Base-by-base conservation (phyloP, 2,888 invertebrate species). In the Cheilosia vulpina region DNA sequence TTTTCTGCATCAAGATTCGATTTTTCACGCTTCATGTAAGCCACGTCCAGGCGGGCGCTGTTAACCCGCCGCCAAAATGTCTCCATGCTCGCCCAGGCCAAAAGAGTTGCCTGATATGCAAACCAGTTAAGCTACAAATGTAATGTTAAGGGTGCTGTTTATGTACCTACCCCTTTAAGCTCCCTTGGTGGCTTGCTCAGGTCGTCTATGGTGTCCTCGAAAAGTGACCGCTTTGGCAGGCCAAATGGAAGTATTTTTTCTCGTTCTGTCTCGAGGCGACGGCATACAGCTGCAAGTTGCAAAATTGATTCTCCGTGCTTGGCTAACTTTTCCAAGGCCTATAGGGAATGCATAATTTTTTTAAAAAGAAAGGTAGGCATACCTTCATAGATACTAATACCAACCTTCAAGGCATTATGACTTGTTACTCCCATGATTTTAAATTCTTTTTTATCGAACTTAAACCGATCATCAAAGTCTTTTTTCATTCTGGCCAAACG, bases 11-110 rank as follows among this genome's bases (percentile, higher is more conserved):
- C 90, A 50, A 94, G 88, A 1, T 83, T 66, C 0, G 85, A 75
- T 68, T 92, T 91, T 53, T 92, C 90, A 62, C 91, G 93, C 82
- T 89, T 92, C 75, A 94, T 90, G 9, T 93, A 93, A 34, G 93
- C 92, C 58, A 93, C 93, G 88, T 94, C 94, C 55, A 94, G 90
- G 21, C 93, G 88, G 2, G 93, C 93, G 82, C 93, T 93, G 89
- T 94, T 95, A 73, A 93, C 94, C 13, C 94, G 93, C 77, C 93
- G 92, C 94, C 96, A 94, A 89, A 97, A 96, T 88, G 95, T 95
- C 87, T 95, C 95, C 93, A 96, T 92, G 90, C 94, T 94, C 15
- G 93, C 93, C 89, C 94, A 94, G 62, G 63, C 31, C 7, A 72
- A 57, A 0, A 85, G 57, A 9, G 55, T 53, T 19, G 50, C 50